Percentiles rank a stretch among this genome's conserved stretches.
These are phyloP conservation scores for Himantopus leucocephalus DNA, from an alignment of 2,113 vertebrate species.

Conservation along the genomic window DNA sequence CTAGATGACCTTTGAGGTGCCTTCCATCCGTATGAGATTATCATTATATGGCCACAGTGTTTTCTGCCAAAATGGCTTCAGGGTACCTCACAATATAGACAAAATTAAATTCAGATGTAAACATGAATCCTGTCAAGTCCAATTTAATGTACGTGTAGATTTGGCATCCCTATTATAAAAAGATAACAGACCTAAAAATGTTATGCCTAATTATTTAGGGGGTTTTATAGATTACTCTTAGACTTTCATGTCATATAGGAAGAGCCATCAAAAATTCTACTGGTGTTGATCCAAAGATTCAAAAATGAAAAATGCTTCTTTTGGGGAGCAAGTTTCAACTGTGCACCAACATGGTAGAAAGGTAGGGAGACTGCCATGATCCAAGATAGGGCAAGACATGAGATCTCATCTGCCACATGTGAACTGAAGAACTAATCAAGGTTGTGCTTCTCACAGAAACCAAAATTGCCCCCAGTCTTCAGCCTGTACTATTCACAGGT, in stretches of 20 bases:
- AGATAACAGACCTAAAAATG: background rate
- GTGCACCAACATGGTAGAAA: background rate
- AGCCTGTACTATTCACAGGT: background rate
- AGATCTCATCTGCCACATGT: background rate
- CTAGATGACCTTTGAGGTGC: background rate
- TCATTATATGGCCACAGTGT: rapidly evolving
- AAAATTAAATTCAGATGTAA: background rate
- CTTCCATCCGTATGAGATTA: background rate
- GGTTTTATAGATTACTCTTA: background rate
- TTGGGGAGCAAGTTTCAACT: background rate
- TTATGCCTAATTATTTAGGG: background rate
- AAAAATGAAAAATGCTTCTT: background rate
- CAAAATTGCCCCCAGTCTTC: background rate
- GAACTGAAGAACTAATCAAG: background rate
- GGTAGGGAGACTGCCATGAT: background rate
- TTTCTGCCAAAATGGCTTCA: background rate
- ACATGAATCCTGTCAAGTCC: background rate
- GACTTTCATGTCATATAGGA: background rate
- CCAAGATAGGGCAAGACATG: background rate
- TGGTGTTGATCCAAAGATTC: background rate
- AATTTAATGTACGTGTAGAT: background rate
- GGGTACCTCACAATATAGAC: background rate
- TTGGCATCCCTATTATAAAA: background rate
- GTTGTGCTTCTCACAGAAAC: background rate
- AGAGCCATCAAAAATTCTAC: background rate